Base-by-base conservation (phyloP, 2,888 invertebrate species). In the Brachyopa scutellaris region DNA sequence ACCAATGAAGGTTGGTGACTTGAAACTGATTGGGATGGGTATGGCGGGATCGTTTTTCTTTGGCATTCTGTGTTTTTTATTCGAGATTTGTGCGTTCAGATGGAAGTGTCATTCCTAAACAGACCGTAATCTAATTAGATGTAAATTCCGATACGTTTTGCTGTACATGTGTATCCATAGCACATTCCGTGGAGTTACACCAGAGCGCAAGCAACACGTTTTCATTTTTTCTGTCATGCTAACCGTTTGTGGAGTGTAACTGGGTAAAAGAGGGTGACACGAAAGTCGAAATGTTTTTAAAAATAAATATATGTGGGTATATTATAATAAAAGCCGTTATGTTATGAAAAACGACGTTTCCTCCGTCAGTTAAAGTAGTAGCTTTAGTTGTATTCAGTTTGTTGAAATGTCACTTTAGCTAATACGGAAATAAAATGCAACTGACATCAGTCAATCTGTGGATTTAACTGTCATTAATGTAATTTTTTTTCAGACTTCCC, bases 11-110 rank as follows among this genome's bases (percentile, higher is more conserved):
- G 31, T 86, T 0, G 84, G 85, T 31, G 88, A 89, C 51, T 45
- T 89, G 26, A 62, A 85, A 23, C 86, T 87, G 26, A 84, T 89
- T n/a, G 86, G 87, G 84, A 85, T 86, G 21, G 88, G 87, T 1
- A 85, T 85, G 42, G 85, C 74, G 0, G 69, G 85, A 5, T 86
- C 87, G 85, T 59, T 73, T 0, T 21, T 83, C 0, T 8, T 88
- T 1, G 85, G 85, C 0, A 62, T 49, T 5, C 3, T 84, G 0
- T 84, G 86, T 1, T 88, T 86, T 67, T 0, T 87, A 0, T 3
- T 70, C 0, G 59, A 61, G 49, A 61, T 70, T 21, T 36, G 17
- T 15, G 6, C 26, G 15, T 57, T 47, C 9, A 23, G 36, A 11
- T 69, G 47, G 59, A 36, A 36, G 31, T 19, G 42, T 8, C 33